phyloP scores from a whole-genome alignment of 2,888 invertebrate genomes.

The Mythimna loreyi region DNA sequence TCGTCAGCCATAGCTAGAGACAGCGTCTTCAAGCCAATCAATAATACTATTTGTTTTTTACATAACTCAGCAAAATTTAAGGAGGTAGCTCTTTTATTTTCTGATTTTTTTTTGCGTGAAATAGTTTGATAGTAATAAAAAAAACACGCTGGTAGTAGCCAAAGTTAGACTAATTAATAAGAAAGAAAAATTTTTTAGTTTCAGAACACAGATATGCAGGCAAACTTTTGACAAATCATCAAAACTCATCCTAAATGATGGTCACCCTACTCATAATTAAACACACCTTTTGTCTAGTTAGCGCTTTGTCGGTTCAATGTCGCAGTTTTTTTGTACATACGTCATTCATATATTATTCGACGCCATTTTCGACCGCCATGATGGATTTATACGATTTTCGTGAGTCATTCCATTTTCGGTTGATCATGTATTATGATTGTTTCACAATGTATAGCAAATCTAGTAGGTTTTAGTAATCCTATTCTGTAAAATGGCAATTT shows the following conservation, averaged over 20 bases:
- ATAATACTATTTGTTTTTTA: too few species aligned
- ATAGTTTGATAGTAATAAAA: too few species aligned
- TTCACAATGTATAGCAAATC: not conserved
- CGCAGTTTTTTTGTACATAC: slow-evolving; percentile 69
- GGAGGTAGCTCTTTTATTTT: too few species aligned
- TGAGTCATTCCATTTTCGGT: slow-evolving; percentile 43
- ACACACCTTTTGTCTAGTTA: slow-evolving; percentile 81
- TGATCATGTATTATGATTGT: slow-evolving; percentile 16
- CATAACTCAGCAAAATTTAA: too few species aligned
- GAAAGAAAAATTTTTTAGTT: too few species aligned
- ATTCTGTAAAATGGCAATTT: not conserved
- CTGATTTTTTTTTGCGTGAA: too few species aligned
- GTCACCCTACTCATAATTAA: slow-evolving; percentile 75
- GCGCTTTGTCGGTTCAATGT: slow-evolving; percentile 77
- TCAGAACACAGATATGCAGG: not conserved
- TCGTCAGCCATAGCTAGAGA: too few species aligned
- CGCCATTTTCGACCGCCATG: slow-evolving; percentile 74
- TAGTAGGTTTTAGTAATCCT: not conserved
- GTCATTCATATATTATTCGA: slow-evolving; percentile 64
- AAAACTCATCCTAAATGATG: not conserved
- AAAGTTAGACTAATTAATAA: too few species aligned
- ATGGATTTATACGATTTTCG: slow-evolving; percentile 62
- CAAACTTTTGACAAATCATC: not conserved
- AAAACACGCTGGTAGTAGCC: too few species aligned
- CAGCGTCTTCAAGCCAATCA: too few species aligned